phyloP scores from a whole-genome alignment of 1,140 invertebrate genomes.

The Magallana ariakensis region DNA sequence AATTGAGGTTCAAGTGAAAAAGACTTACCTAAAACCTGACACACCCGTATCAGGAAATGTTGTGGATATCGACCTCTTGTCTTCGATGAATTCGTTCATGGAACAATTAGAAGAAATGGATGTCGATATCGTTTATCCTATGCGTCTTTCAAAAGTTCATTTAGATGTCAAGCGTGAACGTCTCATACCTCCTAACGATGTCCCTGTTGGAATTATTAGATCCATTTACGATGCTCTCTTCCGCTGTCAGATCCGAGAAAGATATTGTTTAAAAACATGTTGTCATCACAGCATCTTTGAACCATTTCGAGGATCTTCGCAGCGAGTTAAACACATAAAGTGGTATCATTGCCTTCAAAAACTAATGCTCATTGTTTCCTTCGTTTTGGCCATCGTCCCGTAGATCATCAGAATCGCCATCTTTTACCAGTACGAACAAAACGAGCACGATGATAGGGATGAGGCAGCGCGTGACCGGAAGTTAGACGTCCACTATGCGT shows the following conservation, averaged over 20 bases:
- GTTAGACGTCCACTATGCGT: slow-evolving; percentile 29
- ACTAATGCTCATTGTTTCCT: slow-evolving; percentile 52
- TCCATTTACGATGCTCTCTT: slow-evolving; percentile 63
- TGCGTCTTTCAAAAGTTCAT: slow-evolving; percentile 47
- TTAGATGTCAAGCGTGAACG: slow-evolving; percentile 57
- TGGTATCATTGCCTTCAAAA: slow-evolving; percentile 60
- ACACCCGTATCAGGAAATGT: slow-evolving; percentile 29
- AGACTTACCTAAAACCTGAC: background rate
- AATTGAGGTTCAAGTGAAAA: background rate
- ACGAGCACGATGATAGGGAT: background rate
- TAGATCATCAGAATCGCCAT: slow-evolving; percentile 62
- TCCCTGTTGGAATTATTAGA: slow-evolving; percentile 61
- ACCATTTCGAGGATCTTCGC: background rate
- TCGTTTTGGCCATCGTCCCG: slow-evolving; percentile 53
- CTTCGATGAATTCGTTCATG: slow-evolving; percentile 57
- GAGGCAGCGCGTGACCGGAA: slow-evolving; percentile 33
- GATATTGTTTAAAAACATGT: slow-evolving; percentile 44
- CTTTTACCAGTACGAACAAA: slow-evolving; percentile 60
- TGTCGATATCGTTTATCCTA: slow-evolving; percentile 50
- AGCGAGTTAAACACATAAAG: background rate
- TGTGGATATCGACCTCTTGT: slow-evolving; percentile 50
- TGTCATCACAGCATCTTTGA: slow-evolving; percentile 54
- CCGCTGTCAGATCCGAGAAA: slow-evolving; percentile 63
- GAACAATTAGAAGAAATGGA: slow-evolving; percentile 50
- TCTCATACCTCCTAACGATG: slow-evolving; percentile 58